Base-by-base conservation (phyloP, 2,888 invertebrate species). In the Nematopogon swammerdamellus region DNA sequence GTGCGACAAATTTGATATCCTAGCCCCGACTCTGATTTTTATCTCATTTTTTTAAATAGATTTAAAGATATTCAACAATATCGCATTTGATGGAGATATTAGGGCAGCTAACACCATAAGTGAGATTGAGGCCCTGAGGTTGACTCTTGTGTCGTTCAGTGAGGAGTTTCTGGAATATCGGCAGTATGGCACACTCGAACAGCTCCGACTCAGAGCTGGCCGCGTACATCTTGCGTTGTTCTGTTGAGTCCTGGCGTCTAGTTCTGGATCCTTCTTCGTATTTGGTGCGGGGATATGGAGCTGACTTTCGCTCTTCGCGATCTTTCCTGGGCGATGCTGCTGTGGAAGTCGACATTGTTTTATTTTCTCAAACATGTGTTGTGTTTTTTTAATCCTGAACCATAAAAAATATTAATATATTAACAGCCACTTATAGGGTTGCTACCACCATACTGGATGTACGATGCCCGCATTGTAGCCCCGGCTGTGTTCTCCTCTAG, bases 21-120 rank as follows among this genome's bases (percentile, higher is more conserved):
- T n/a, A n/a, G n/a, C n/a, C n/a, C n/a, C n/a, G n/a, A n/a, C n/a
- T n/a, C n/a, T n/a, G n/a, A n/a, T n/a, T n/a, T n/a, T n/a, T n/a
- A 25, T 25, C 4, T 25, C 4, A 25, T 25, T 25, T 6, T 8
- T 25, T 25, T 25, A 6, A 25, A 36, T 36, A 36, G 3, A 36
- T 14, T 82, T 89, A 94, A 72, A 95, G 86, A 74, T 95, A 95
- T 67, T 95, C 95, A 60, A 95, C 95, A 62, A 95, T 95, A 81
- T 95, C 95, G 82, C 95, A 95, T 77, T 95, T 95, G 61, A 95
- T 94, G 54, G 94, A 93, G 77, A 94, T 94, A 81, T 94, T 94
- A 20, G 95, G 95, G 69, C 95, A 95, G 62, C 94, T 94, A 58
- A 92, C 87, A 50, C 93, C 92, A 57, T 87, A 88, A 25, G 84